Evolutionary conservation across 2,888 invertebrate genomes (phyloP).

Genomic region (Neocrepidodera transversa): DNA sequence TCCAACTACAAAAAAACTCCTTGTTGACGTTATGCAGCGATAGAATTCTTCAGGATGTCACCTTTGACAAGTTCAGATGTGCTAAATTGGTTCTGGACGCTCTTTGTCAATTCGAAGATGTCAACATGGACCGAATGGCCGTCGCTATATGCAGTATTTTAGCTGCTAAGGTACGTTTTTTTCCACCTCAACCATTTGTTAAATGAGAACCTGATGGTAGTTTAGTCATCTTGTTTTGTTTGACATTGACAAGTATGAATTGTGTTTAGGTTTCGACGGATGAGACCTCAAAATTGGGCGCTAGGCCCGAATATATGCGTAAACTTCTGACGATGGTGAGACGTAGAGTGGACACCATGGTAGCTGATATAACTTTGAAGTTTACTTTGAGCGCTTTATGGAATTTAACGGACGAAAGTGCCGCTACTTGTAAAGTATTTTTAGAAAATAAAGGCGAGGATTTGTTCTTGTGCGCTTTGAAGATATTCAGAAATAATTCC

Average conservation of each 20-base stretch:
- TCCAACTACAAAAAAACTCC: conserved; percentile 76
- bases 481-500: conserved; percentile 68
- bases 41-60: conserved; percentile 75
- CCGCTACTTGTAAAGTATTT: conserved; percentile 73
- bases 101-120: conserved; percentile 72
- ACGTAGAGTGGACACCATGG: conserved; percentile 55
- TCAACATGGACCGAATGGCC: conserved; percentile 77
- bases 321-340: conserved; percentile 70
- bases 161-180: conserved; percentile 56
- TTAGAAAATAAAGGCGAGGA: conserved; percentile 71
- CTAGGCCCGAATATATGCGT: conserved; percentile 71
- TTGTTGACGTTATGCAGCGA: conserved; percentile 78
- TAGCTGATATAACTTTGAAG: conserved; percentile 73
- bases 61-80: conserved; percentile 67
- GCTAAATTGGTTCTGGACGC: conserved; percentile 75
- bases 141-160: conserved; percentile 82
- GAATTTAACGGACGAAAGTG: conserved; percentile 81
- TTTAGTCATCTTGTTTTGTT: too few species aligned
- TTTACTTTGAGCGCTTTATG: conserved; percentile 79
- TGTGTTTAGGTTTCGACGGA: conserved; percentile 64
- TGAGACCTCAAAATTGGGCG: conserved; percentile 72
- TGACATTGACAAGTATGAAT: too few species aligned
- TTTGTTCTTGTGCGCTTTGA: conserved; percentile 71
- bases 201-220: too few species aligned
- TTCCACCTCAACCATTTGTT: too few species aligned